Conservation (phyloP, 2,888 invertebrate genomes). For the Formica aserva region DNA sequence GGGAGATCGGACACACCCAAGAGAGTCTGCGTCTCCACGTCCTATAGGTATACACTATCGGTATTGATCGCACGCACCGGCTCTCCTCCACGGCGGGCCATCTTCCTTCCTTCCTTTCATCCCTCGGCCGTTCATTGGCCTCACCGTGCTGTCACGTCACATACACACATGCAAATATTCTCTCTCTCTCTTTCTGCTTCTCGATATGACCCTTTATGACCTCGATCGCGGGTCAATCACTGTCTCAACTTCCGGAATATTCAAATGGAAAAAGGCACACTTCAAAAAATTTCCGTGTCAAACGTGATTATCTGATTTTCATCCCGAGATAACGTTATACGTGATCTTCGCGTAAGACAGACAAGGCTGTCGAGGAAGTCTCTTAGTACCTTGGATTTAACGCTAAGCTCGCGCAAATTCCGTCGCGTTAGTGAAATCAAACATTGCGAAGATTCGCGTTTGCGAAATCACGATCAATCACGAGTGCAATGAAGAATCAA, state of each 20-base stretch:
- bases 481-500: slow-evolving; percentile 6
- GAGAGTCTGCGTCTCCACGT: slow-evolving; percentile 75
- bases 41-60: slow-evolving; percentile 78
- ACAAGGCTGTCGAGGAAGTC: neutral
- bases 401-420: neutral
- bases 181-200: slow-evolving; percentile 6
- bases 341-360: neutral
- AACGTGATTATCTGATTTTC: neutral
- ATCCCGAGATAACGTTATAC: neutral
- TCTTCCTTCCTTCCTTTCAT: slow-evolving; percentile 43
- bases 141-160: slow-evolving; percentile 14
- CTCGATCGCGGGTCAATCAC: slow-evolving; percentile 32
- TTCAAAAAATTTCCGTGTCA: neutral
- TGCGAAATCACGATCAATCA: slow-evolving; percentile 1
- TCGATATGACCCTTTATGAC: slow-evolving; percentile 5
- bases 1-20: slow-evolving; percentile 82
- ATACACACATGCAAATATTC: neutral
- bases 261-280: neutral
- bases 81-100: slow-evolving; percentile 60
- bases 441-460: neutral
- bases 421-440: neutral
- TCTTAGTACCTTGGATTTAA: neutral
- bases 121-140: slow-evolving; percentile 72
- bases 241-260: neutral
- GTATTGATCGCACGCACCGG: slow-evolving; percentile 82